Conservation (phyloP, 2,797 vertebrate genomes). For the Sebastes nivosus region DNA sequence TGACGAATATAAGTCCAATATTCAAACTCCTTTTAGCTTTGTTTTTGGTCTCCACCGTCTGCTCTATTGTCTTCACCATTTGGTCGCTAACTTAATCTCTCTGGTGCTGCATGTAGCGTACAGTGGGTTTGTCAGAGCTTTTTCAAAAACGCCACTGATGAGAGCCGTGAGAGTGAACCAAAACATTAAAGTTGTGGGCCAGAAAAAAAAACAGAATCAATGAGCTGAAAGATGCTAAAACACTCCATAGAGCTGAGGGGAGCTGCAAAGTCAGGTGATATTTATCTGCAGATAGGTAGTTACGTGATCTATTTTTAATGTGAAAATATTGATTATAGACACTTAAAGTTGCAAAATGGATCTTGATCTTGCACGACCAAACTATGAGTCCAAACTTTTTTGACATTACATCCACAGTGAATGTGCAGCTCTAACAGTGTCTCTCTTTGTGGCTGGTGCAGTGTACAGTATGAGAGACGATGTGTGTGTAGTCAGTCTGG, state of each 20-base stretch:
- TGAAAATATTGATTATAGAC: neutral
- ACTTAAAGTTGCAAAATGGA: neutral
- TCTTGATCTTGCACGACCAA: neutral
- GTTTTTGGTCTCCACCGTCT: neutral
- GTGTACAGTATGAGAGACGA: neutral
- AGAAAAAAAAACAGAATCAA: neutral
- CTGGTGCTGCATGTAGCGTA: neutral
- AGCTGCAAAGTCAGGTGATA: neutral
- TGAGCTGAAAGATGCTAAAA: neutral
- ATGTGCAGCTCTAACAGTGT: neutral
- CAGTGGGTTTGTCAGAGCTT: neutral
- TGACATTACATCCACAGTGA: neutral
- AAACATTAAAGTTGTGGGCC: neutral
- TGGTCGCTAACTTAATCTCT: neutral
- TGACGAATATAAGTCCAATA: neutral
- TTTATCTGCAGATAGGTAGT: neutral
- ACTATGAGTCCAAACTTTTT: neutral
- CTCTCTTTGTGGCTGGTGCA: conserved; percentile 9
- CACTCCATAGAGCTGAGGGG: neutral
- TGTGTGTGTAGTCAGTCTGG: conserved; percentile 32
- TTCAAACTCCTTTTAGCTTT: neutral
- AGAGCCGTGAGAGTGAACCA: neutral
- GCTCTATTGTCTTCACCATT: neutral
- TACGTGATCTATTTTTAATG: neutral
- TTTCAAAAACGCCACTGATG: neutral